Evolutionary conservation across 2,888 invertebrate species (phyloP), one percentile per base, ranked within the genome.

Genomic region (Lamellibrachia satsuma): DNA sequence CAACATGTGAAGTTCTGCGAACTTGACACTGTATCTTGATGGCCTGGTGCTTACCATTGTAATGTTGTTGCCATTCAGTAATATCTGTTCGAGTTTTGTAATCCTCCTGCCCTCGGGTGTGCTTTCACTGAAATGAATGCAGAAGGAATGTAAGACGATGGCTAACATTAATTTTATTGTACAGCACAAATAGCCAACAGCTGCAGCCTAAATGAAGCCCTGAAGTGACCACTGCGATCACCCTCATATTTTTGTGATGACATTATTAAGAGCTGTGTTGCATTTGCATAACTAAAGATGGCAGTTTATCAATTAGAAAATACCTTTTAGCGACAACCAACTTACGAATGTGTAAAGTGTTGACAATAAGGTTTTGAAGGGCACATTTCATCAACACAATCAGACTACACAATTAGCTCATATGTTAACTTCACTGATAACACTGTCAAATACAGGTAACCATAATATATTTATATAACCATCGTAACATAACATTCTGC

Each of bases 21-120:
- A 75, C 22, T 75, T 55, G 55, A 55, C 55, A 55, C 7, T 55
- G 55, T 55, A 9, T 55, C 55, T 55, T n/a, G 9, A 52, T 7
- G 90, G 3, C 4, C 51, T 75, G 52, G 27, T n/a, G 92, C 95
- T 95, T 96, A 98, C 98, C 99, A 99, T 99, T 51, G 99, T 99
- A 93, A 99, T 99, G 96, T 99, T 99, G 96, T 99, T 99, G 95
- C 99, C 99, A 97, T 99, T 99, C 11, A 99, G 97, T 92, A 99
- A 97, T 95, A 99, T 99, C 97, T 99, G 98, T 97, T 99, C 99
- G 93, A 99, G 97, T 97, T 99, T 99, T 0, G 99, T 99, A 90
- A 99, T 98, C 96, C 99, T 97, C 94, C 99, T 97, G 39, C 96
- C 96, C 97, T 99, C 99, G 0, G 99, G 98, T 0, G 99, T 99